Base-by-base conservation (phyloP, 2,888 invertebrate genomes). In the Habroteleia sp. region DNA sequence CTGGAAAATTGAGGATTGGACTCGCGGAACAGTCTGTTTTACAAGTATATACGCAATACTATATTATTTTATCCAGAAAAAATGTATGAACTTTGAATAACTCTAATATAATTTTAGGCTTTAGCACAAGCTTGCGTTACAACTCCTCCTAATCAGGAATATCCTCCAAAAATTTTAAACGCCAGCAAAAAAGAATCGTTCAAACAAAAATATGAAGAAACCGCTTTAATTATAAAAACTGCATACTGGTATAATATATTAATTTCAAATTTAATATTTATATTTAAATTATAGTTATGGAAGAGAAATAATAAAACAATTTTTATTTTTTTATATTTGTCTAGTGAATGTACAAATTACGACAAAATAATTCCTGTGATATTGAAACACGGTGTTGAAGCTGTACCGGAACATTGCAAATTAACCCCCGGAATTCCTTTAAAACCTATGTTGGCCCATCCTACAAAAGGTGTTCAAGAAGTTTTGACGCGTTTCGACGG, bases 381-480 rank as follows among this genome's bases (percentile, higher is more conserved):
- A 37, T 88, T 98, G 68, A 88, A 92, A 82, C 91, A 94, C 80
- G 98, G 98, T 0, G 91, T 96, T 3, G 89, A 90, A 4, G 92
- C 92, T 25, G 90, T 99, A 58, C 94, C 95, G 0, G 89, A 91
- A 25, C 92, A 93, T 83, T 99, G 99, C 88, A 94, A 94, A 82
- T 91, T 99, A 62, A 93, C 94, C 13, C 97, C 97, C 6, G 97
- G 97, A 46, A 92, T 98, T 79, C 99, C 99, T 6, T 91, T 99
- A 77, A 97, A 98, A 87, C 99, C 99, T 0, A 99, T 99, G 99
- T 91, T 99, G 83, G 99, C 99, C 0, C 98, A 99, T 86, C 99
- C 99, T 1, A 97, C 99, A 0, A 96, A 95, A 88, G 98, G 97
- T 1, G 95, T 99, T 0, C 92, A 93, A 75, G 97, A 98, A 87